Conservation (phyloP, 1,140 invertebrate genomes). For the Polypedilum vanderplanki region DNA sequence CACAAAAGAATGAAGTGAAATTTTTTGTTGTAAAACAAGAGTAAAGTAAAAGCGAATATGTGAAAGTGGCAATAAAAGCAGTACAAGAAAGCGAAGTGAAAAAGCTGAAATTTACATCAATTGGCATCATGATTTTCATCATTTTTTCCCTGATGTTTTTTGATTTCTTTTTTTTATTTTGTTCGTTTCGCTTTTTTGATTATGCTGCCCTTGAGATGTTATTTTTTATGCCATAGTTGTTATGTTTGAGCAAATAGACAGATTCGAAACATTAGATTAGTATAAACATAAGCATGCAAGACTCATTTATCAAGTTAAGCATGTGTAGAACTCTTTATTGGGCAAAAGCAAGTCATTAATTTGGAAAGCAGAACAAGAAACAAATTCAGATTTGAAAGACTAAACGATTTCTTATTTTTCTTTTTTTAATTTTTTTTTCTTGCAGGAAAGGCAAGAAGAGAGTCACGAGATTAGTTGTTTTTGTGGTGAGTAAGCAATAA, state of each 20-base stretch:
- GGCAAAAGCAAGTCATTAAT: too few relatives aligned
- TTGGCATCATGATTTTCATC: not conserved
- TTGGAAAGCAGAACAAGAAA: not conserved
- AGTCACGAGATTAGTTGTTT: constrained; percentile 87
- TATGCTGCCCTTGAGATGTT: not conserved
- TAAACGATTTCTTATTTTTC: not conserved
- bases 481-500: constrained; percentile 64
- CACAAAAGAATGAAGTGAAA: too few relatives aligned
- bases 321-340: too few relatives aligned
- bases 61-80: not conserved
- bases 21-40: not conserved
- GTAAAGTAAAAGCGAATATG: not conserved
- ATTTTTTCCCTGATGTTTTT: constrained; percentile 13
- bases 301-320: too few relatives aligned
- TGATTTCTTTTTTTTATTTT: not conserved
- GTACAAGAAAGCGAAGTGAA: not conserved
- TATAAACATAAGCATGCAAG: too few relatives aligned
- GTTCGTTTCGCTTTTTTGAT: not conserved
- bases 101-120: constrained; percentile 7
- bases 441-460: constrained; percentile 74
- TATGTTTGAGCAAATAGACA: not conserved
- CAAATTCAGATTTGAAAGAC: constrained; percentile 7
- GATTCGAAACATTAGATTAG: too few relatives aligned
- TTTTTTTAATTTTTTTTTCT: not conserved
- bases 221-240: not conserved